phyloP scores from a whole-genome alignment of 2,113 vertebrate genomes.

The Craseonycteris thonglongyai region DNA sequence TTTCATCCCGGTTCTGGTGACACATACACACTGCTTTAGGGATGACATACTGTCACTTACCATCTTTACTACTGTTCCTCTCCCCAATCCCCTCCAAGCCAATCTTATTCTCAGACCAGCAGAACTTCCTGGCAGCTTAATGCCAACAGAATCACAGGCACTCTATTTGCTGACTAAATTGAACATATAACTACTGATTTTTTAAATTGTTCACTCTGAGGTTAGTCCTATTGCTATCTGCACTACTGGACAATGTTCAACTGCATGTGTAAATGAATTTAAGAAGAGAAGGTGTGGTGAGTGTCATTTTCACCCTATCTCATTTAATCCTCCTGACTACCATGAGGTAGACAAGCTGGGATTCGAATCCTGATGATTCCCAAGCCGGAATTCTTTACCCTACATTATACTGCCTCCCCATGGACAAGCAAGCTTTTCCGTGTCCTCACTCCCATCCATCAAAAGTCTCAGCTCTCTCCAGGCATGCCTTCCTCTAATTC shows the following conservation, averaged over 20 bases:
- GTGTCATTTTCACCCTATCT: not conserved
- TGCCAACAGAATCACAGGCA: not conserved
- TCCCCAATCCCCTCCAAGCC: accelerated
- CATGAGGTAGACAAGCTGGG: not conserved
- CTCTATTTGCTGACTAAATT: not conserved
- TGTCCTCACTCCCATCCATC: not conserved
- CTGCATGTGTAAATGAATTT: not conserved
- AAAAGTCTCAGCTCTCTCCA: not conserved
- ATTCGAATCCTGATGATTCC: not conserved
- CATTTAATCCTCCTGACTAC: not conserved
- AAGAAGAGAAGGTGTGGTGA: not conserved
- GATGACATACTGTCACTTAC: not conserved
- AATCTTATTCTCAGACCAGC: not conserved
- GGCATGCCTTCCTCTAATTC: not conserved
- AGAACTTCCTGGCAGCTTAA: not conserved
- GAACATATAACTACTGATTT: not conserved
- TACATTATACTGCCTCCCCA: slow-evolving; percentile 2
- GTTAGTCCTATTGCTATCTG: not conserved
- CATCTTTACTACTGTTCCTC: not conserved
- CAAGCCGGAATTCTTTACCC: not conserved
- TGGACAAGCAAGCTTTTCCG: not conserved
- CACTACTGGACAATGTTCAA: not conserved
- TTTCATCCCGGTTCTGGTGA: not conserved
- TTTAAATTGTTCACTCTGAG: not conserved
- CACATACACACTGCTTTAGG: not conserved